Evolutionary conservation across 2,797 vertebrate species (phyloP).

Genomic region (Allobates femoralis): DNA sequence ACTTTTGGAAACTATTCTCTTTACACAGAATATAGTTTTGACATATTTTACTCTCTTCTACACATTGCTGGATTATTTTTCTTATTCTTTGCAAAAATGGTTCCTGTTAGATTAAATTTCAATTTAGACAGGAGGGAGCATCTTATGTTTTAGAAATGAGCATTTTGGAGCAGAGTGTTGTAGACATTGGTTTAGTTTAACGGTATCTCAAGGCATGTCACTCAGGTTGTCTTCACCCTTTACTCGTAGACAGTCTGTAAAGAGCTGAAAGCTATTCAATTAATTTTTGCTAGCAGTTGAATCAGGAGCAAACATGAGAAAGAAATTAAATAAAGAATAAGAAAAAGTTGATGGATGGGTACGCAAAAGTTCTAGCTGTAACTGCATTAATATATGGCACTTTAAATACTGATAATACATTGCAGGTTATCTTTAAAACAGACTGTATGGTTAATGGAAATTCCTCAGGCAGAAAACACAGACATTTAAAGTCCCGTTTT

Average conservation of each 20-base stretch:
- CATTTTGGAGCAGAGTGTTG: constrained; percentile 70
- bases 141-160: constrained; percentile 71
- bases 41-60: constrained; percentile 71
- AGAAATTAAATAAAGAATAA: constrained; percentile 57
- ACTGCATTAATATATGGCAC: constrained; percentile 54
- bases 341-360: constrained; percentile 58
- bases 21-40: constrained; percentile 34
- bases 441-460: constrained; percentile 60
- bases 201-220: constrained; percentile 72
- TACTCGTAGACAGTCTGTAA: constrained; percentile 66
- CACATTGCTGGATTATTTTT: constrained; percentile 67
- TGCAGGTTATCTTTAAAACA: constrained; percentile 57
- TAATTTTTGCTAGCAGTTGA: constrained; percentile 66
- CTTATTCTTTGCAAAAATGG: constrained; percentile 71
- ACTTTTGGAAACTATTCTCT: constrained; percentile 18
- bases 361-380: constrained; percentile 57
- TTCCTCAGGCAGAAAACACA: constrained; percentile 49
- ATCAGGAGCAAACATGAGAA: constrained; percentile 65
- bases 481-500: constrained; percentile 48
- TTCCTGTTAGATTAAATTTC: constrained; percentile 72
- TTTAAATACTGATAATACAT: constrained; percentile 57
- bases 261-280: constrained; percentile 65
- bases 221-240: constrained; percentile 69
- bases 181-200: constrained; percentile 72
- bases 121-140: constrained; percentile 72